Conservation (phyloP, 2,797 vertebrate genomes). For the Leptoclinus maculatus region DNA sequence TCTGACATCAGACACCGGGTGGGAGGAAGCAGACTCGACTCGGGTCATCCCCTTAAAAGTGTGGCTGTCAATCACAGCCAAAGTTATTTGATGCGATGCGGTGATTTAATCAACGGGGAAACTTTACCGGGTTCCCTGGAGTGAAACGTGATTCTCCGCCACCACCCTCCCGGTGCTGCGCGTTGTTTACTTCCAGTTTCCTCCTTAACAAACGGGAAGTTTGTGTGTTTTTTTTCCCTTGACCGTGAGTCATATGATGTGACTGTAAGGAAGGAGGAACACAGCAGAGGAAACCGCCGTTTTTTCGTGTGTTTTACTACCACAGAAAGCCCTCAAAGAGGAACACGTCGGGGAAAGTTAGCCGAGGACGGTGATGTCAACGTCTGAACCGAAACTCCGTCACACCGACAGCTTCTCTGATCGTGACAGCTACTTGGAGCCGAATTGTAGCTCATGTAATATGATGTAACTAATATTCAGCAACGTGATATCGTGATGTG, state of each 20-base stretch:
- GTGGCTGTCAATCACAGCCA: background rate
- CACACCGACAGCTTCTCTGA: conserved; percentile 22
- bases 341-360: conserved; percentile 43
- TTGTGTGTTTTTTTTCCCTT: conserved; percentile 28
- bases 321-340: conserved; percentile 31
- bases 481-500: background rate
- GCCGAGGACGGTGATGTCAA: conserved; percentile 38
- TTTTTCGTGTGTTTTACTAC: background rate
- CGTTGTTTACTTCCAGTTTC: conserved; percentile 13
- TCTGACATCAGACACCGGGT: background rate
- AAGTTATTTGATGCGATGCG: fast-evolving
- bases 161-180: no score
- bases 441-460: background rate
- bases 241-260: conserved; percentile 78
- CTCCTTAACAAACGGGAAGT: conserved; percentile 53
- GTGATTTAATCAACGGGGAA: background rate
- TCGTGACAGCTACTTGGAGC: background rate
- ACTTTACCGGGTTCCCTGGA: background rate
- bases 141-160: background rate
- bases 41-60: background rate
- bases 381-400: conserved; percentile 40
- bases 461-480: background rate
- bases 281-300: conserved; percentile 29
- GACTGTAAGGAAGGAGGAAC: conserved; percentile 54
- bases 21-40: background rate